Conservation (phyloP, 2,797 vertebrate genomes). For the Helostoma temminkii region DNA sequence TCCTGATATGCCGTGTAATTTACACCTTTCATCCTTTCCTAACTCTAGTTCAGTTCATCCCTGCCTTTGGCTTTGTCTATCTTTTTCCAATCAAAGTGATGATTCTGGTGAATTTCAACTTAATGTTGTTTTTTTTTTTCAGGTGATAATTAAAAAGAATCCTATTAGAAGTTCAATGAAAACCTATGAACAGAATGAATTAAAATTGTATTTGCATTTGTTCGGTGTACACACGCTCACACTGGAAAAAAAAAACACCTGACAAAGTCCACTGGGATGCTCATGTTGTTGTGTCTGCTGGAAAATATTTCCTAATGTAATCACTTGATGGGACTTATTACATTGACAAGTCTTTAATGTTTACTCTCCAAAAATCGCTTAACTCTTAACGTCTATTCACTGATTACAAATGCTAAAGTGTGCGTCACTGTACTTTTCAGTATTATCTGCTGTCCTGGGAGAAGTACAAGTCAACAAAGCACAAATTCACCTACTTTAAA, state of each 20-base stretch:
- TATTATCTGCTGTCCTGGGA: not conserved
- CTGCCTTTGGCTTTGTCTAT: constrained; percentile 55
- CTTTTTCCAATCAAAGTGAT: constrained; percentile 46
- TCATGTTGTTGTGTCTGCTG: constrained; percentile 11
- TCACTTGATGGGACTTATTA: constrained; percentile 14
- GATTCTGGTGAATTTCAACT: constrained; percentile 19
- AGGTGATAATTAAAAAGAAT: not conserved
- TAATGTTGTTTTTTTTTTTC: constrained; percentile 8
- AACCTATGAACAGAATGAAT: constrained; percentile 10
- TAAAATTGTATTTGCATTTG: not conserved
- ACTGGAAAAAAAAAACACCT: too few species aligned
- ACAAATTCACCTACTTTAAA: constrained; percentile 65
- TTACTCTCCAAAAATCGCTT: too few species aligned
- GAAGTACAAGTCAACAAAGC: constrained; percentile 24
- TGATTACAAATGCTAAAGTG: not conserved
- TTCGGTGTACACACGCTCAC: not conserved
- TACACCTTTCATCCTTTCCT: constrained; percentile 66
- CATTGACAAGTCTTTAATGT: too few species aligned
- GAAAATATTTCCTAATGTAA: constrained; percentile 8
- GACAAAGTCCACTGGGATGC: not conserved
- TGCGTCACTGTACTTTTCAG: not conserved
- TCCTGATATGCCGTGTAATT: constrained; percentile 64
- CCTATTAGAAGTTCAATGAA: not conserved
- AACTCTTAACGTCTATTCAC: constrained; percentile 3
- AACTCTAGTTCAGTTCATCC: constrained; percentile 52